Conservation (phyloP, 2,888 invertebrate genomes). For the Caprella mutica region DNA sequence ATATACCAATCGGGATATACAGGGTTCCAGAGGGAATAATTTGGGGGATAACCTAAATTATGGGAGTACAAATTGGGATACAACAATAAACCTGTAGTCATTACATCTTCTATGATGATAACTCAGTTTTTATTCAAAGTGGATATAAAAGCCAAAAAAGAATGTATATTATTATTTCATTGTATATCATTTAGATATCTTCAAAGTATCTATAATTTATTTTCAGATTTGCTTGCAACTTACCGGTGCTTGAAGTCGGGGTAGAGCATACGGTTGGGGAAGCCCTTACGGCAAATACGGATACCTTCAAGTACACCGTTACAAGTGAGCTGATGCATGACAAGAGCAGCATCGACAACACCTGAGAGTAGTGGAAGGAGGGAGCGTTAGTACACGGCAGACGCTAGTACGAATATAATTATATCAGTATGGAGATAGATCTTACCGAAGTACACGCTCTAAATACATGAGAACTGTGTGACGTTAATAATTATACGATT, state of each 20-base stretch:
- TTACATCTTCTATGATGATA: too few relatives aligned
- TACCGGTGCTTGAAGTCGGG: slow-evolving; percentile 51
- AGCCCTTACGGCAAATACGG: slow-evolving; percentile 49
- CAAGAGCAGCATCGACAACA: slow-evolving; percentile 48
- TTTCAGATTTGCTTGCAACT: not conserved
- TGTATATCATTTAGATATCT: not conserved
- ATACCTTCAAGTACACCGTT: slow-evolving; percentile 49
- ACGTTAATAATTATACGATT: not conserved
- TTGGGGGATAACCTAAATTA: too few relatives aligned
- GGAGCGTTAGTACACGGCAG: too few relatives aligned
- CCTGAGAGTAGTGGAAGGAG: slow-evolving; percentile 37
- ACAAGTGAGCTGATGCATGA: slow-evolving; percentile 50
- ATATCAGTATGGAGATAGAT: too few relatives aligned
- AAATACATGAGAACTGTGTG: not conserved
- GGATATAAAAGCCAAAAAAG: not conserved
- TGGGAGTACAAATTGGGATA: too few relatives aligned
- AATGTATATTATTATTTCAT: not conserved
- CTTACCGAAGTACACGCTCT: too few relatives aligned
- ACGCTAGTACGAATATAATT: too few relatives aligned
- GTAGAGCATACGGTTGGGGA: slow-evolving; percentile 51
- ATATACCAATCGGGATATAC: too few relatives aligned
- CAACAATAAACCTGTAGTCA: too few relatives aligned
- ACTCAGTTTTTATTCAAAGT: too few relatives aligned
- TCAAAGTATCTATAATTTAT: not conserved
- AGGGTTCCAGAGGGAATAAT: too few relatives aligned